Evolutionary conservation across 2,888 invertebrate species (phyloP).

Genomic region (Ichneumoninae sp.): DNA sequence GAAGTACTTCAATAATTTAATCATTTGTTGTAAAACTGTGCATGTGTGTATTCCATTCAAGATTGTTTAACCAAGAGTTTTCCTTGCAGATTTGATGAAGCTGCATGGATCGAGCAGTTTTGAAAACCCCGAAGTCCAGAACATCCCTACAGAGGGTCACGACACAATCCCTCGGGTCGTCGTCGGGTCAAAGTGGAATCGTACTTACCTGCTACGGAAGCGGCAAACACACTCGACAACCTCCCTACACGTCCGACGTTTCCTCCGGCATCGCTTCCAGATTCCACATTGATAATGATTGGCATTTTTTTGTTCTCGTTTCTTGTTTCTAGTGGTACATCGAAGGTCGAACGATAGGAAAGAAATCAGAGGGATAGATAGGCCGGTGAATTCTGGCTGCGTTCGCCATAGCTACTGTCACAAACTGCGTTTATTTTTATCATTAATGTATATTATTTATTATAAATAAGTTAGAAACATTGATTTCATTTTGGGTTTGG

Average conservation of each 20-base stretch:
- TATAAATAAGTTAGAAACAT: slow-evolving; percentile 85
- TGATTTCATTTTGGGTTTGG: slow-evolving; percentile 81
- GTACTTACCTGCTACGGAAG: slow-evolving; percentile 31
- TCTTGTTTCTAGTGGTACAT: not conserved
- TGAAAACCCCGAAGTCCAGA: not conserved
- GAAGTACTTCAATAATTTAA: too few species aligned
- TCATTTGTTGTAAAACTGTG: too few species aligned
- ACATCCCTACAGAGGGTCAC: not conserved
- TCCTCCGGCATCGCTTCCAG: not conserved
- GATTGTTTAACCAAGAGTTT: not conserved
- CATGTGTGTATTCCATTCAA: too few species aligned
- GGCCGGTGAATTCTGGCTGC: slow-evolving; percentile 16
- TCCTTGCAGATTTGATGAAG: not conserved
- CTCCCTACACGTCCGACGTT: not conserved
- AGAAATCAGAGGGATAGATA: slow-evolving; percentile 41
- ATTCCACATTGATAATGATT: not conserved
- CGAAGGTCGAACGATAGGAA: slow-evolving; percentile 14
- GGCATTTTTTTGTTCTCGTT: not conserved
- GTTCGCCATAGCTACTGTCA: slow-evolving; percentile 74
- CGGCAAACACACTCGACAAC: not conserved
- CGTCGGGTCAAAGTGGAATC: slow-evolving; percentile 20
- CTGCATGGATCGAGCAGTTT: not conserved
- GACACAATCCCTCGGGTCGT: not conserved
- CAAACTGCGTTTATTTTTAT: slow-evolving; percentile 82
- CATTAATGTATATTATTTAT: slow-evolving; percentile 84